A percentile compares a stretch with the other conserved stretches of the same genome.
Evolutionary conservation across 2,888 invertebrate species (phyloP).

Genomic region (Lycocerus yunnanus): DNA sequence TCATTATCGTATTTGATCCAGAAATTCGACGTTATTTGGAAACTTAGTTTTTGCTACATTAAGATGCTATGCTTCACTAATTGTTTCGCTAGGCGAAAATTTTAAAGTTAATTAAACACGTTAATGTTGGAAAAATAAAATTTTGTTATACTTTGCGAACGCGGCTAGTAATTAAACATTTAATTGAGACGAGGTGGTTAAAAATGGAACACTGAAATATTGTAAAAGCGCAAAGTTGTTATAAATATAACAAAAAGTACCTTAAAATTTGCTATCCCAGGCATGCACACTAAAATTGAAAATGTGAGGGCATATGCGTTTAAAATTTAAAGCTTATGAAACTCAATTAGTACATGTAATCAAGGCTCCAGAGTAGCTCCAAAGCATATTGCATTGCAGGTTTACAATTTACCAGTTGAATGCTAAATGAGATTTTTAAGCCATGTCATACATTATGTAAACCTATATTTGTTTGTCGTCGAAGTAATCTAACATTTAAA

Average conservation of each 20-base stretch:
- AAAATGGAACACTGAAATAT: background rate
- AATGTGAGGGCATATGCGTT: conserved; percentile 1
- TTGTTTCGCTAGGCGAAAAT: background rate
- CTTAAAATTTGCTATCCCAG: background rate
- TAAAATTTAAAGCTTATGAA: conserved; percentile 5
- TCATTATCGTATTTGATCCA: background rate
- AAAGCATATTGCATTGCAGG: conserved; percentile 2
- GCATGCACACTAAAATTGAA: conserved; percentile 1
- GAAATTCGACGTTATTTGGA: background rate
- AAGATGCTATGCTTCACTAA: background rate
- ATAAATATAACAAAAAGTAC: background rate
- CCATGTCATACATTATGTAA: background rate
- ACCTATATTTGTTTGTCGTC: background rate
- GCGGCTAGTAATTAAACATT: background rate
- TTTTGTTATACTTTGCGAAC: background rate
- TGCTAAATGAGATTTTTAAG: background rate
- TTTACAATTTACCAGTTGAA: background rate
- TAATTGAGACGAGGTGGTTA: background rate
- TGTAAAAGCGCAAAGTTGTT: background rate
- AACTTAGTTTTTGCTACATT: background rate
- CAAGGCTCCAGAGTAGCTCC: background rate
- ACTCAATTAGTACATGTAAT: conserved; percentile 4
- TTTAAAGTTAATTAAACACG: background rate
- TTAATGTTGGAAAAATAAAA: background rate
- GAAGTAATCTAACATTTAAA: background rate